These are phyloP conservation scores for Eupsilia transversa DNA, from an alignment of 2,888 invertebrate species.

Conservation along the genomic window DNA sequence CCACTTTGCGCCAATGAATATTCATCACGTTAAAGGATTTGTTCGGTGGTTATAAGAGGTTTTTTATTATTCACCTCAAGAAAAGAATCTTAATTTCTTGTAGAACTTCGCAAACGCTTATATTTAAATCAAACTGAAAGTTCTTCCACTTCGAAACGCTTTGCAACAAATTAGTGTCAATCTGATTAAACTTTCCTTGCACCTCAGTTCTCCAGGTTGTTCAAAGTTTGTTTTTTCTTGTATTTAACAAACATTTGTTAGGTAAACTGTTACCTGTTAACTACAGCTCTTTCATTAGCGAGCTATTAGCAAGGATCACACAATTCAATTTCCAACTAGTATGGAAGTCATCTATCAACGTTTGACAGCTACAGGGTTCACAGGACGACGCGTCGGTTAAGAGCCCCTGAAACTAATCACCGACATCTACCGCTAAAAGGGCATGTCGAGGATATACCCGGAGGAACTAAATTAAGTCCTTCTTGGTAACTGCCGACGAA, in stretches of 20 bases:
- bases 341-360: constrained; percentile 73
- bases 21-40: constrained; percentile 54
- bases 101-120: constrained; percentile 43
- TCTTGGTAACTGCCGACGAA: constrained; percentile 61
- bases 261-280: constrained; percentile 18
- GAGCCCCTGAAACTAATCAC: constrained; percentile 74
- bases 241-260: constrained; percentile 30
- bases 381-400: constrained; percentile 59
- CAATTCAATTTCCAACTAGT: constrained; percentile 51
- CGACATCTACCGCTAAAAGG: constrained; percentile 71
- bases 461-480: constrained; percentile 70
- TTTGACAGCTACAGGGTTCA: constrained; percentile 70
- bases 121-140: constrained; percentile 49
- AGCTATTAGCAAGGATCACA: constrained; percentile 37
- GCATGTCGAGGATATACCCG: constrained; percentile 64
- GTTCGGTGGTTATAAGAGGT: constrained; percentile 35
- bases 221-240: constrained; percentile 40
- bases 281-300: constrained; percentile 30
- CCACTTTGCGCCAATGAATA: constrained; percentile 38
- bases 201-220: constrained; percentile 28
- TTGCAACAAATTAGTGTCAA: constrained; percentile 61
- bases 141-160: constrained; percentile 45
- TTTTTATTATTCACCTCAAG: constrained; percentile 49
- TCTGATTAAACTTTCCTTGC: constrained; percentile 48
- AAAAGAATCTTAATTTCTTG: constrained; percentile 54